Evolutionary conservation across 2,113 vertebrate genomes (phyloP).

Genomic region (Sebastes fasciatus): DNA sequence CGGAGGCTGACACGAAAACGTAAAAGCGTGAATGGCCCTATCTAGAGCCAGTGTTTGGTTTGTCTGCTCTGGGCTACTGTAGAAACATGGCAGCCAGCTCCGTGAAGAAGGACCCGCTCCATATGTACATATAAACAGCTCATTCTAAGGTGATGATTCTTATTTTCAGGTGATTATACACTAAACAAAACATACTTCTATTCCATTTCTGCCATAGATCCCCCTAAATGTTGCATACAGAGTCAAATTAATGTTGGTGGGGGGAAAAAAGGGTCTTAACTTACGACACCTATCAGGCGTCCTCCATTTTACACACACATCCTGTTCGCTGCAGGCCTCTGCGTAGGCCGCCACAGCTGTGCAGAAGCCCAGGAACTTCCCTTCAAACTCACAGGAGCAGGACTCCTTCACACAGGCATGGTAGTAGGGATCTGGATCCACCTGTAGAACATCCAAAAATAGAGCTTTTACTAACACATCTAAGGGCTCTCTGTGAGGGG

Average conservation of each 20-base stretch:
- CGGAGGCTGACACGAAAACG: too few species aligned
- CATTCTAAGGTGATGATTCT: too few species aligned
- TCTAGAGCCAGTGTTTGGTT: too few species aligned
- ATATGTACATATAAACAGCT: too few species aligned
- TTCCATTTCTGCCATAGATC: too few species aligned
- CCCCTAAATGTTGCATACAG: not conserved
- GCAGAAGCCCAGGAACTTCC: slow-evolving; percentile 90
- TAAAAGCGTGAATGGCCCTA: too few species aligned
- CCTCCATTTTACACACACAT: slow-evolving; percentile 87
- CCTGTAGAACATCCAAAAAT: slow-evolving; percentile 70
- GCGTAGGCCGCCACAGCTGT: slow-evolving; percentile 88
- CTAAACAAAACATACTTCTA: too few species aligned
- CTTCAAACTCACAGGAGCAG: slow-evolving; percentile 89
- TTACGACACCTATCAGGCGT: slow-evolving; percentile 89
- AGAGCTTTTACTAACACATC: not conserved
- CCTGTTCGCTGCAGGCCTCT: slow-evolving; percentile 84
- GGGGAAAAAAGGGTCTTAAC: slow-evolving; percentile 53
- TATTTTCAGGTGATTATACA: too few species aligned
- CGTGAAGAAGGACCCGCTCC: too few species aligned
- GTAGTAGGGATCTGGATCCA: slow-evolving; percentile 86
- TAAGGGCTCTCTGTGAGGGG: not conserved
- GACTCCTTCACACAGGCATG: slow-evolving; percentile 87
- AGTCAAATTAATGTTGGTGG: not conserved
- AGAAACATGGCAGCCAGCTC: too few species aligned
- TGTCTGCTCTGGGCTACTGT: too few species aligned